phyloP scores from a whole-genome alignment of 35 echinoderm and acorn worm species.

The Heliocidaris erythrogramma region DNA sequence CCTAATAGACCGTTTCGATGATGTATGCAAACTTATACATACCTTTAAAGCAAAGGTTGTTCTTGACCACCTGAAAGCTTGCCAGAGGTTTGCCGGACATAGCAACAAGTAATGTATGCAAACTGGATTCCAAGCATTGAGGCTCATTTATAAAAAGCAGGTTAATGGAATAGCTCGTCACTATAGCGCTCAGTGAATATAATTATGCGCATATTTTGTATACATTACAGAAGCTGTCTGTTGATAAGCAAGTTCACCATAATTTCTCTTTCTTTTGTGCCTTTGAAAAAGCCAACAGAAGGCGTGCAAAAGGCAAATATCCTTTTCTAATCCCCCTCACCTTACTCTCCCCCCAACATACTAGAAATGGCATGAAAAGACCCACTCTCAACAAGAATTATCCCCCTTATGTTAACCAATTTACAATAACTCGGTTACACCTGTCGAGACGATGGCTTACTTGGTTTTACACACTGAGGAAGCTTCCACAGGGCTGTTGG shows the following conservation, averaged over 20 bases:
- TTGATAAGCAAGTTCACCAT: conserved; percentile 3
- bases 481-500: background rate
- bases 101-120: too few species aligned
- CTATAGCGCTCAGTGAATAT: too few species aligned
- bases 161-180: too few species aligned
- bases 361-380: background rate
- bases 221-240: too few species aligned
- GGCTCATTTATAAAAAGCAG: too few species aligned
- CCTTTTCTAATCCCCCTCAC: background rate
- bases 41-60: too few species aligned
- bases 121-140: too few species aligned
- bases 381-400: conserved; percentile 36
- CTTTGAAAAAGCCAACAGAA: background rate
- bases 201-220: too few species aligned
- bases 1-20: too few species aligned
- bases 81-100: too few species aligned
- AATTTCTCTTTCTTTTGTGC: background rate
- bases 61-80: too few species aligned
- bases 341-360: background rate
- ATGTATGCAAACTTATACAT: too few species aligned
- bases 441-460: conserved; percentile 9
- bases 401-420: conserved; percentile 42
- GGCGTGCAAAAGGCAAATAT: conserved; percentile 1
- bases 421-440: conserved; percentile 46
- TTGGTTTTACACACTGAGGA: background rate